Conservation (phyloP, 2,888 invertebrate species). For the Ernsta delagoae region DNA sequence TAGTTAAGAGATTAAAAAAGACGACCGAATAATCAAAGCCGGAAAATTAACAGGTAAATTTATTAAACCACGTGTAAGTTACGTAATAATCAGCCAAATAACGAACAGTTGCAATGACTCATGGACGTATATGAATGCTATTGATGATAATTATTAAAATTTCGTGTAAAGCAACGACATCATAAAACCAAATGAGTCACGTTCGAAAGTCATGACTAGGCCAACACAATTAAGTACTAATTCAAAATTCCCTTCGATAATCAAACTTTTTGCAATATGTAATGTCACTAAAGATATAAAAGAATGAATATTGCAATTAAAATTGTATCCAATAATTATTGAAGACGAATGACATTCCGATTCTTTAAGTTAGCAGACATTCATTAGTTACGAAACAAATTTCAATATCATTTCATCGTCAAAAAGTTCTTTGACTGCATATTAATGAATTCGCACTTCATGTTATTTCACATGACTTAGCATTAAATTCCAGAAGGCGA, state of each 20-base stretch:
- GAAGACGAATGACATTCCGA: neutral
- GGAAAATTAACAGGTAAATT: neutral
- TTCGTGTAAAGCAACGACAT: neutral
- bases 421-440: too few relatives aligned
- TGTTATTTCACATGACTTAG: neutral
- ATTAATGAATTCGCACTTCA: neutral
- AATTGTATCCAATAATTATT: neutral
- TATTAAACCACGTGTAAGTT: too few relatives aligned
- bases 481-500: conserved; percentile 1
- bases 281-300: neutral
- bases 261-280: neutral
- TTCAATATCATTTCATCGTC: too few relatives aligned
- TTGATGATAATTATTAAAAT: conserved; percentile 1
- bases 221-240: neutral
- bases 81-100: neutral
- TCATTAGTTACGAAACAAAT: too few relatives aligned
- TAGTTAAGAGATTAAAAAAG: too few relatives aligned
- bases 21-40: neutral
- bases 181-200: conserved; percentile 20
- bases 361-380: too few relatives aligned
- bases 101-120: neutral
- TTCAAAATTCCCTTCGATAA: conserved; percentile 1
- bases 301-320: too few relatives aligned
- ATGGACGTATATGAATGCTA: neutral
- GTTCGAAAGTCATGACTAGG: conserved; percentile 17